phyloP scores from a whole-genome alignment of 2,888 invertebrate genomes.

The Eupithecia tripunctaria region DNA sequence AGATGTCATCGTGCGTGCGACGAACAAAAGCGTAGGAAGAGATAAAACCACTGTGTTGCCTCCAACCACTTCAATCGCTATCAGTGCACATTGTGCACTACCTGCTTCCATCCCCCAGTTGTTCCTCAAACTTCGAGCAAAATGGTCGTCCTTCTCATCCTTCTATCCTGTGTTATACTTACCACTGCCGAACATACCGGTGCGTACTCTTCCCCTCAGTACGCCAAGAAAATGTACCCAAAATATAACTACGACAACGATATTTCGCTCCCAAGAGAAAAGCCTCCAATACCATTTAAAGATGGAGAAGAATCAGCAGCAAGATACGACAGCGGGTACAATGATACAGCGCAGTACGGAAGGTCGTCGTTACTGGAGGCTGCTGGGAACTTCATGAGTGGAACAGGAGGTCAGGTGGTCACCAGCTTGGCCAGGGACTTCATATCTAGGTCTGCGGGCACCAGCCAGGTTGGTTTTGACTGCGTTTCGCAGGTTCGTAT shows the following conservation, averaged over 20 bases:
- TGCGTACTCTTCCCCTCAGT: slow-evolving; percentile 82
- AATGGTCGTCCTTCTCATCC: slow-evolving; percentile 65
- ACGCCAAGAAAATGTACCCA: slow-evolving; percentile 80
- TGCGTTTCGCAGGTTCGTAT: slow-evolving; percentile 82
- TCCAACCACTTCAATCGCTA: slow-evolving; percentile 61
- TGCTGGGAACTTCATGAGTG: slow-evolving; percentile 74
- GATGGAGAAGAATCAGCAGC: slow-evolving; percentile 54
- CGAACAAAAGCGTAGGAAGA: slow-evolving; percentile 80
- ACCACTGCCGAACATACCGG: slow-evolving; percentile 71
- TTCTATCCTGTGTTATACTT: slow-evolving; percentile 54
- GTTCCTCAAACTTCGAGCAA: slow-evolving; percentile 50
- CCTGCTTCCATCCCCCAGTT: slow-evolving; percentile 64
- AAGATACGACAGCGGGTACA: slow-evolving; percentile 61
- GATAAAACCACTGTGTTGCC: slow-evolving; percentile 74
- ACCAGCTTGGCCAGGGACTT: slow-evolving; percentile 87
- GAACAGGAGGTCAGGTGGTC: slow-evolving; percentile 81
- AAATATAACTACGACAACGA: slow-evolving; percentile 63
- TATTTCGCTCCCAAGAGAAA: slow-evolving; percentile 69
- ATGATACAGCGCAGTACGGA: slow-evolving; percentile 63
- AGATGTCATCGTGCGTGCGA: slow-evolving; percentile 81
- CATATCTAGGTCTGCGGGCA: slow-evolving; percentile 87
- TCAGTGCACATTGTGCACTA: slow-evolving; percentile 57
- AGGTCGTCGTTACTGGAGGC: slow-evolving; percentile 71
- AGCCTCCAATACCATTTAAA: slow-evolving; percentile 61
- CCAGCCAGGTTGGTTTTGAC: slow-evolving; percentile 87